phyloP scores from a whole-genome alignment of 1,140 invertebrate genomes.

The Diorhabda carinulata region DNA sequence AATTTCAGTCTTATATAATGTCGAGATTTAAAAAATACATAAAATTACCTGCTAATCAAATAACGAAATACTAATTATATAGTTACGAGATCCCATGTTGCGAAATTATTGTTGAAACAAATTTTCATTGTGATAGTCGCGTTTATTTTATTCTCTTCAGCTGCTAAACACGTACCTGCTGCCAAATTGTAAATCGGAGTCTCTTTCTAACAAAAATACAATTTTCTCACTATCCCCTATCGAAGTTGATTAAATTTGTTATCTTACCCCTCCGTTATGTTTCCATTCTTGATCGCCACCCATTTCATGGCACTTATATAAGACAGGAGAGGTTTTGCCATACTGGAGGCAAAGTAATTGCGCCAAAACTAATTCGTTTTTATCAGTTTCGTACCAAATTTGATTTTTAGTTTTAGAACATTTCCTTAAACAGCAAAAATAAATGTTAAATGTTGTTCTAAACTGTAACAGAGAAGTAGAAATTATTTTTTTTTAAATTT shows the following conservation, averaged over 20 bases:
- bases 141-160: conserved; percentile 50
- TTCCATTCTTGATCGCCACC: conserved; percentile 87
- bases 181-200: conserved; percentile 83
- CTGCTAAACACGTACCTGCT: conserved; percentile 76
- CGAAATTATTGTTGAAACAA: conserved; percentile 58
- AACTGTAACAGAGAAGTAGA: too few species aligned
- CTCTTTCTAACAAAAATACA: conserved; percentile 52
- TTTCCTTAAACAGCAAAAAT: conserved; percentile 31
- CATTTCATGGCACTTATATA: conserved; percentile 91
- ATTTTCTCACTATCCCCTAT: too few species aligned
- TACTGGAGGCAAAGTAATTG: conserved; percentile 83
- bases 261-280: conserved; percentile 62
- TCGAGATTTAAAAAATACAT: too few species aligned
- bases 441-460: background rate
- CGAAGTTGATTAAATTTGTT: conserved; percentile 6
- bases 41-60: too few species aligned
- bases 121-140: conserved; percentile 65
- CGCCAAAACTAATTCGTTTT: conserved; percentile 79
- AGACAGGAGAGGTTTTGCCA: conserved; percentile 57
- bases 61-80: too few species aligned
- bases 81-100: conserved; percentile 69
- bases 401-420: conserved; percentile 69
- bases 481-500: too few species aligned
- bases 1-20: too few species aligned
- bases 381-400: conserved; percentile 84